Percentiles rank a stretch among this genome's conserved stretches.
Conservation (phyloP, 1,140 invertebrate species). For the Aleiodes sp. region DNA sequence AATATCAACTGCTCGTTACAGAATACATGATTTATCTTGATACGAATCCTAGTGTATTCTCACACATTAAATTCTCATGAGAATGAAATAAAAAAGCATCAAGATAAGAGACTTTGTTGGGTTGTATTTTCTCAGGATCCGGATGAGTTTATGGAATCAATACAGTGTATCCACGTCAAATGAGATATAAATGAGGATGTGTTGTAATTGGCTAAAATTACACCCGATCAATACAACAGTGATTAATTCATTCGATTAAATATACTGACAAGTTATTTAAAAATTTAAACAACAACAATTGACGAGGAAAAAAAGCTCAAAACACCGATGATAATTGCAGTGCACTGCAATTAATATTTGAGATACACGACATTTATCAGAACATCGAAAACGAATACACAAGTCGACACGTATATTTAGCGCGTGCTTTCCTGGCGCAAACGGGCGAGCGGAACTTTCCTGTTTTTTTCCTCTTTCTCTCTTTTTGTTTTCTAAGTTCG, state of each 20-base stretch:
- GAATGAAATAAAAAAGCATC: slow-evolving; percentile 1
- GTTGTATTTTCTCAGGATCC: neutral
- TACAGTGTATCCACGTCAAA: neutral
- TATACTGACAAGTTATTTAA: too few relatives aligned
- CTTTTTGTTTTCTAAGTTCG: neutral
- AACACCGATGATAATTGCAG: neutral
- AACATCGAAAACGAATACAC: neutral
- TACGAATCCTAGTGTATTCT: neutral
- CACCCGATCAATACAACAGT: too few relatives aligned
- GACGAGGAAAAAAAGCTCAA: neutral
- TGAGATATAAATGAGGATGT: too few relatives aligned
- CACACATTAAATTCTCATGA: neutral
- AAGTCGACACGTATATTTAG: neutral
- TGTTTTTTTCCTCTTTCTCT: slow-evolving; percentile 3
- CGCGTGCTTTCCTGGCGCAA: neutral
- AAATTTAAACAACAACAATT: too few relatives aligned
- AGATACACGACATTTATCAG: slow-evolving; percentile 7
- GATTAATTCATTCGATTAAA: too few relatives aligned
- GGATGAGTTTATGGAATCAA: slow-evolving; percentile 10
- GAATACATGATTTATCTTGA: neutral
- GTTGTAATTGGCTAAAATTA: neutral
- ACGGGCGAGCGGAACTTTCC: neutral
- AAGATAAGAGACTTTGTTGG: neutral
- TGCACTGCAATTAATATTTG: neutral
- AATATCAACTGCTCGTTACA: neutral